Conservation (phyloP, 2,797 vertebrate genomes). For the Spinibarbus caldwelli region DNA sequence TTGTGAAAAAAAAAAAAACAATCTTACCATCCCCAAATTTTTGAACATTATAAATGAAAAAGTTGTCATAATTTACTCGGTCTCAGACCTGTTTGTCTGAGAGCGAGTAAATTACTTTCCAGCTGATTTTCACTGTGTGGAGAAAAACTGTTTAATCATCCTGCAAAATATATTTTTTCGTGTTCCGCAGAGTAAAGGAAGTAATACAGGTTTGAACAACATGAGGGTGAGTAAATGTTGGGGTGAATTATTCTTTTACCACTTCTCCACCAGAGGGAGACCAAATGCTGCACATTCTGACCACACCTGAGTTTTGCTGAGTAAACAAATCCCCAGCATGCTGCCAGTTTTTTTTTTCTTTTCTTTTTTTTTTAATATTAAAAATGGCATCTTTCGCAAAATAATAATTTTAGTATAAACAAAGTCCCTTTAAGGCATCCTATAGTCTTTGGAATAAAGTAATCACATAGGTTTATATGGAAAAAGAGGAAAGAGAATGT, state of each 20-base stretch:
- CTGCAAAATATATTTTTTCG: neutral
- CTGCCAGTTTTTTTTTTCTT: neutral
- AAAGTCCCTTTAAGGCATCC: too few relatives aligned
- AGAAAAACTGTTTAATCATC: neutral
- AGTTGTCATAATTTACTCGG: neutral
- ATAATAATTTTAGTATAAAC: neutral
- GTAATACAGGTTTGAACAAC: neutral
- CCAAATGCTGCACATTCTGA: slow-evolving; percentile 8
- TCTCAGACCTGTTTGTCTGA: neutral
- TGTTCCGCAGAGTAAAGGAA: neutral
- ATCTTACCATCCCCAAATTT: neutral
- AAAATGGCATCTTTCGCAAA: neutral
- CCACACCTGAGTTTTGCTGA: neutral
- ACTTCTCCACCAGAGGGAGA: slow-evolving; percentile 40
- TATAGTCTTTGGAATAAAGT: neutral
- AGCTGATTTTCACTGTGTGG: neutral
- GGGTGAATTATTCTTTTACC: neutral
- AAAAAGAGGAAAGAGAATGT: neutral
- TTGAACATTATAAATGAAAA: neutral
- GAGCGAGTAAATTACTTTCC: too few relatives aligned
- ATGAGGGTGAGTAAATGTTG: neutral
- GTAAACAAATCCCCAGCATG: neutral
- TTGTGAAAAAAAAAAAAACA: too few relatives aligned
- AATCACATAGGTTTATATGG: neutral
- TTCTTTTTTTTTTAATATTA: neutral